These are phyloP conservation scores for Chelon auratus DNA, from an alignment of 2,797 vertebrate species.

Conservation along the genomic window DNA sequence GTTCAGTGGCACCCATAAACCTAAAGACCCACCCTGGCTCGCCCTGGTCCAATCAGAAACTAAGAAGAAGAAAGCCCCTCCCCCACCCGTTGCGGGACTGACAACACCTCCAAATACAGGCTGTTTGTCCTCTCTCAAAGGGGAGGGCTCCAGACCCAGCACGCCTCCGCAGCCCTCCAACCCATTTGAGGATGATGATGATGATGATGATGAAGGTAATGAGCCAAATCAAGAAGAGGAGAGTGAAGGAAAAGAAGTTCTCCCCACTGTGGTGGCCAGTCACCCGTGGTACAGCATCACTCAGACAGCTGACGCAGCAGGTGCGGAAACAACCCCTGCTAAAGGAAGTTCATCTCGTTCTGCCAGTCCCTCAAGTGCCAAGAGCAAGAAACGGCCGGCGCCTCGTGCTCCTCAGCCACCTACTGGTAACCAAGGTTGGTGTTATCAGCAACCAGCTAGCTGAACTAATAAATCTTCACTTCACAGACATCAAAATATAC, in stretches of 20 bases:
- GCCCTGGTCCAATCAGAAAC: conserved; percentile 91
- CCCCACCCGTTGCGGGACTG: conserved; percentile 79
- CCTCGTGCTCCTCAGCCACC: conserved; percentile 88
- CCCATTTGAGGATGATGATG: conserved; percentile 92
- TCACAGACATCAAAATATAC: neutral
- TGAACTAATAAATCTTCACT: neutral
- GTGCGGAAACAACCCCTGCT: conserved; percentile 70
- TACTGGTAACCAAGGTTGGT: conserved; percentile 81
- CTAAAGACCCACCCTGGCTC: conserved; percentile 97
- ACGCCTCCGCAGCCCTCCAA: conserved; percentile 86
- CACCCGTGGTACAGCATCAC: conserved; percentile 98
- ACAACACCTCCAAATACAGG: conserved; percentile 70
- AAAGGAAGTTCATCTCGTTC: conserved; percentile 70
- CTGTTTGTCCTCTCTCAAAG: conserved; percentile 88
- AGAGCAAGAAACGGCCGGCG: conserved; percentile 90
- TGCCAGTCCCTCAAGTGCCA: conserved; percentile 81
- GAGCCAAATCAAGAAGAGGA: conserved; percentile 69
- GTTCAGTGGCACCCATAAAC: conserved; percentile 81
- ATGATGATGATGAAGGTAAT: conserved; percentile 74
- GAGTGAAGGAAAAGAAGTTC: conserved; percentile 55
- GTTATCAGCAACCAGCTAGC: conserved; percentile 3
- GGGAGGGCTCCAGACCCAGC: conserved; percentile 76
- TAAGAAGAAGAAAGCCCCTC: conserved; percentile 92
- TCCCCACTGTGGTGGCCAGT: conserved; percentile 72
- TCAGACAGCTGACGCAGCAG: conserved; percentile 63